Conservation (phyloP, 2,113 vertebrate genomes). For the Syrrhaptes paradoxus region DNA sequence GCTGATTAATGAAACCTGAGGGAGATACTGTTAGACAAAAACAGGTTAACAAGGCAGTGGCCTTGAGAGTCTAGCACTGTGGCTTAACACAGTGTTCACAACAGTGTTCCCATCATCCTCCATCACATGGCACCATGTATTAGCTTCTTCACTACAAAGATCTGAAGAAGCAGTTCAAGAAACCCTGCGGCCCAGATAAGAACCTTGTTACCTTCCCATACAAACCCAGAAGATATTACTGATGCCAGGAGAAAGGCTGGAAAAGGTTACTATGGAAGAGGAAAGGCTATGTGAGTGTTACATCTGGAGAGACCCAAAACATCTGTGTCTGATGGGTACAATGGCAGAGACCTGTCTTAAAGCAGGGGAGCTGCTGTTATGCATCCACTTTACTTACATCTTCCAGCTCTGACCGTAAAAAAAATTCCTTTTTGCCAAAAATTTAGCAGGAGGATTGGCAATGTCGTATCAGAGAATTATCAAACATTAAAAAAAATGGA, state of each 20-base stretch:
- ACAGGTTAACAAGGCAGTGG: not conserved
- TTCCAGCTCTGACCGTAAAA: not conserved
- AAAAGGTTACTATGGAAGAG: not conserved
- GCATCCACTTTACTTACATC: not conserved
- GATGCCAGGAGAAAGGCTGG: not conserved
- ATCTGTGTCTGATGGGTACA: not conserved
- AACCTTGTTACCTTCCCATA: not conserved
- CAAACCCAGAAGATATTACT: not conserved
- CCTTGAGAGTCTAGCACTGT: not conserved
- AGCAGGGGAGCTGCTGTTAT: not conserved
- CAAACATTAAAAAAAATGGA: not conserved
- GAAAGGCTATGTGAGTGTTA: not conserved
- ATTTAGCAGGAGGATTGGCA: not conserved
- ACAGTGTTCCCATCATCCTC: not conserved
- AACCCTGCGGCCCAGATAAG: not conserved
- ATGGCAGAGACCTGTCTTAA: not conserved
- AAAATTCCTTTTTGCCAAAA: not conserved
- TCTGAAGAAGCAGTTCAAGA: not conserved
- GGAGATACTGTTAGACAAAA: constrained; percentile 12
- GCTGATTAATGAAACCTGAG: not conserved
- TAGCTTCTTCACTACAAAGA: not conserved
- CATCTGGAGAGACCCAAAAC: not conserved
- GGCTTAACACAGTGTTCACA: not conserved
- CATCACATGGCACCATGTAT: not conserved
- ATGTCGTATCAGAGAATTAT: not conserved